Evolutionary conservation across 2,888 invertebrate species (phyloP), one percentile per base, ranked within the genome.

Genomic region (Melitaea athalia): DNA sequence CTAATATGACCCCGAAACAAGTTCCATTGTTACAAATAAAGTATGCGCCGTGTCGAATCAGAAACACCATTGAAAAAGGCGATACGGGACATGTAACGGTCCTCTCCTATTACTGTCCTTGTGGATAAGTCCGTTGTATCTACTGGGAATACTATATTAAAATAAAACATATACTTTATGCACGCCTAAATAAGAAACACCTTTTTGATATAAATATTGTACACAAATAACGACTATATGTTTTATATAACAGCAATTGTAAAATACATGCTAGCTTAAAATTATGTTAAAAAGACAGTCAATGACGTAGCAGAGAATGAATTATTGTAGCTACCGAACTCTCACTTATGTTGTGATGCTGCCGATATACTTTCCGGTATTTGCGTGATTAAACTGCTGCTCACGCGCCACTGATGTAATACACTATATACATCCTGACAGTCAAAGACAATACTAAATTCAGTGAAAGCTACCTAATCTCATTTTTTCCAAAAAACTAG

Each of bases 61-160:
- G 87, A 86, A 86, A 85, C 85, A 79, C 80, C 78, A 78, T 86
- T 88, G 81, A 84, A 91, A 87, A 91, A 87, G 92, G 91, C 81
- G 85, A 92, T 89, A 87, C 86, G 76, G 92, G 88, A 80, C 92
- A 76, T 73, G 62, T 92, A 92, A 91, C 92, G 92, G 92, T 74
- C 73, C 74, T 75, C 71, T 73, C 74, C 73, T 77, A 75, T 77
- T 74, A 69, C 74, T 75, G 78, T 77, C 77, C 78, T 79, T 78
- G 76, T 79, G 75, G 71, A 74, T 77, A 81, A 81, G 78, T 71
- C 60, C 82, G 75, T 80, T 79, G 79, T 82, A 24, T 24, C 24
- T 24, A 76, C 81, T 80, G 81, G 81, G 80, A 81, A 79, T 81
- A 74, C 43, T 62, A 64, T n/a, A 33, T 33, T 50, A 15, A 50